Evolutionary conservation across 1,140 invertebrate genomes (phyloP), one percentile per base, ranked within the genome.

Genomic region (Drosophila elegans): DNA sequence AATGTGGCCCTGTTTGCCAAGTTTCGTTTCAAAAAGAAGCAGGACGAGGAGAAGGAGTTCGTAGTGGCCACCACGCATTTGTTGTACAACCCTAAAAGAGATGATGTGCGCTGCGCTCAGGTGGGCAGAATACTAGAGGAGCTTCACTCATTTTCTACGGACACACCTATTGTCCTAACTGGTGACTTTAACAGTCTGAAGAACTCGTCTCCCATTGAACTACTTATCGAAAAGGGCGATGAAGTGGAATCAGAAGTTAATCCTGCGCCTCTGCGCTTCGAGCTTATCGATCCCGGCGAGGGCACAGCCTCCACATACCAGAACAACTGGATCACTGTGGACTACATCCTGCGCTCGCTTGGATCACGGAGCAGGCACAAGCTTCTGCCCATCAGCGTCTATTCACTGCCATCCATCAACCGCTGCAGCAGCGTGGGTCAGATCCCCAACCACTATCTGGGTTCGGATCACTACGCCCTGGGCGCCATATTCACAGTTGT

Each of bases 61-160:
- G 94, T 97, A 29, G 94, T 99, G 0, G 97, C 97, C 4, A 99
- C 97, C 3, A 99, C 98, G 0, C 98, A 99, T 93, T 93, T 99
- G n/a, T 93, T 99, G 5, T 99, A 96, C 91, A 99, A 99, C 94
- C 97, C 97, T 0, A 95, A 93, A 80, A 93, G 98, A 29, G 95
- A 96, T 25, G 98, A 99, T 92, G 95, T 99, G 0, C 95, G 98
- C 82, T 93, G 98, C 13, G 97, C 97, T 0, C 98, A 99, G 93
- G 93, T 95, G 21, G 95, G 96, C 83, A 84, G 97, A 41, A 92
- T 99, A 3, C 93, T 99, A 12, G 95, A 96, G 1, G 97, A 98
- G 93, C 93, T 99, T 10, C 96, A 98, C 63, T 93, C 95, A 71
- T 94, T 98, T 63, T 94, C 96, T 3, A 13, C 25, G 1, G 45